Evolutionary conservation across 2,888 invertebrate species (phyloP).

Genomic region (Melieria picta): DNA sequence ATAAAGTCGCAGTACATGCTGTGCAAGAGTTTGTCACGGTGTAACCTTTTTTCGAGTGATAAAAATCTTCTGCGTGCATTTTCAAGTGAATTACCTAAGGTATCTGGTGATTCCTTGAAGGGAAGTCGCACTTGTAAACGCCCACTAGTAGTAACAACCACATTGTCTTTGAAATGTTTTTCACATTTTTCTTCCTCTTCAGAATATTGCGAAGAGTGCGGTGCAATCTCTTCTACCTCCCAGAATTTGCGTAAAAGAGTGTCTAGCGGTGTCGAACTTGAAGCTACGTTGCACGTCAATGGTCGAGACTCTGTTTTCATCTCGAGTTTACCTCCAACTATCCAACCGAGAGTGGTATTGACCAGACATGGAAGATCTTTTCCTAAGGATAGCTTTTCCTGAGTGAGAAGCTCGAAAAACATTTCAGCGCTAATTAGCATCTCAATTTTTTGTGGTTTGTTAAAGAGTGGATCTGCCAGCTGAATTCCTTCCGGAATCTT

Average conservation of each 20-base stretch:
- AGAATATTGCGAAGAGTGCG: background rate
- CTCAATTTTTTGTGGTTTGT: conserved; percentile 32
- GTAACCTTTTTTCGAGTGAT: conserved; percentile 17
- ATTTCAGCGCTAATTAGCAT: conserved; percentile 30
- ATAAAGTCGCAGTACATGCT: conserved; percentile 27
- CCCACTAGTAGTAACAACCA: background rate
- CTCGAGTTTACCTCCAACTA: conserved; percentile 17
- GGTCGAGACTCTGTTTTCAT: background rate
- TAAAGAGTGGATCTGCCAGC: conserved; percentile 30
- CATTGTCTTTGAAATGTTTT: conserved; percentile 22
- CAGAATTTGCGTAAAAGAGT: conserved; percentile 19
- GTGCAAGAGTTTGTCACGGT: conserved; percentile 1
- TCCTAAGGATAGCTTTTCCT: conserved; percentile 30
- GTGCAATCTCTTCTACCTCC: conserved; percentile 24
- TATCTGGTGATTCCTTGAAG: conserved; percentile 25
- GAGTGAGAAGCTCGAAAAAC: conserved; percentile 34
- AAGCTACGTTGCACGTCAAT: conserved; percentile 6
- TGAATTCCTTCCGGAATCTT: conserved; percentile 23
- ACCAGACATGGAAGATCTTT: conserved; percentile 18
- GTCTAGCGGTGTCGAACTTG: background rate
- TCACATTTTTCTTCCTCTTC: conserved; percentile 30
- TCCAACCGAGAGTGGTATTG: conserved; percentile 33
- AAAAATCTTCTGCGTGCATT: conserved; percentile 24
- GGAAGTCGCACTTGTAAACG: conserved; percentile 29
- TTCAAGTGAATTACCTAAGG: conserved; percentile 22